Evolutionary conservation across 2,113 vertebrate species (phyloP), one percentile per base, ranked within the genome.

Genomic region (Tachuris rubrigastra): DNA sequence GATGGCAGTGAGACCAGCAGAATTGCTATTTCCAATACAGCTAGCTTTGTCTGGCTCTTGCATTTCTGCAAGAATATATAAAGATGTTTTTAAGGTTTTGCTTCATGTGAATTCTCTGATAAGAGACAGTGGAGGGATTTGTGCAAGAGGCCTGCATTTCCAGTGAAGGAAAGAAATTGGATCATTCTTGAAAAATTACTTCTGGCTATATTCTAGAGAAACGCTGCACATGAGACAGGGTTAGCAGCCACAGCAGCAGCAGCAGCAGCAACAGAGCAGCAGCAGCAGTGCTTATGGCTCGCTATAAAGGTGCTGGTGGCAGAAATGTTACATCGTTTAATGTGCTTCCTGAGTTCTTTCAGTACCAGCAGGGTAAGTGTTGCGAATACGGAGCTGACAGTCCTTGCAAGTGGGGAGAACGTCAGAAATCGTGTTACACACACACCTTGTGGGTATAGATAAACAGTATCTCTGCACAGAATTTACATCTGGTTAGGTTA

Each of bases 291-390:
- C 95, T 95, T 89, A 98, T 98, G 97, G 98, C 98, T 96, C 68
- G 13, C 72, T 97, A 82, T 91, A 98, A 95, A 53, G 97, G 97
- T 91, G 85, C 96, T 88, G 97, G 96, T 93, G 96, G 96, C 41
- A 98, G 98, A 97, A 98, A 95, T 88, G 95, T 87, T 55, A 68
- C 95, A 2, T 97, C 98, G 5, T 95, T 98, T 87, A 98, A 98
- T 94, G 97, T 98, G 94, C 97, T 98, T 94, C 98, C 98, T 5
- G 98, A 98, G 53, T 97, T 98, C 95, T 98, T 94, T 87, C 98
- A 97, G 90, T 98, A 97, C 92, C 85, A 96, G 39, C 98, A 97
- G 25, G 98, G 98, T 99, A 98, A 99, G 99, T 98, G 94, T 19
- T 55, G 62, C 28, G 21, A 42, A 33, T 35, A 4, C 5, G 30